These are phyloP conservation scores for Rhopalosiphum maidis DNA, from an alignment of 1,140 invertebrate species.

Conservation along the genomic window DNA sequence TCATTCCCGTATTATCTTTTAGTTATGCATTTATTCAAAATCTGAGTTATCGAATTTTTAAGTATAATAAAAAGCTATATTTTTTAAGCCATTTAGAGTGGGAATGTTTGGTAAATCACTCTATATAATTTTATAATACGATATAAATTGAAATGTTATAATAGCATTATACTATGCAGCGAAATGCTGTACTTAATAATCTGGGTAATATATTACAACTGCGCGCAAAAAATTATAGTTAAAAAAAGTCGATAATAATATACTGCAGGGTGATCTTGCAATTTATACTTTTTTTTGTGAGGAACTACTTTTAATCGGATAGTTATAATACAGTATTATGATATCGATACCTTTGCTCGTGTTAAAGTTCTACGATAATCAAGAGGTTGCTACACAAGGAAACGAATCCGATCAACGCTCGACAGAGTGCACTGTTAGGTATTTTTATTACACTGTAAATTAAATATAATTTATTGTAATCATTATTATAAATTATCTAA, in stretches of 20 bases:
- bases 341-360: neutral
- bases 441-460: too few species aligned
- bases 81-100: neutral
- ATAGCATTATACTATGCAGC: neutral
- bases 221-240: neutral
- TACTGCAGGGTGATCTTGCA: neutral
- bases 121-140: neutral
- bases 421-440: too few species aligned
- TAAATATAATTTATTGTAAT: too few species aligned
- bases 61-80: neutral
- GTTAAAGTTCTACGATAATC: too few species aligned
- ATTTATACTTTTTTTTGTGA: neutral
- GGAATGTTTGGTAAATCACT: neutral
- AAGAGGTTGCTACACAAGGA: neutral
- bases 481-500: neutral
- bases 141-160: neutral
- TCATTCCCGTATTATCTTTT: neutral
- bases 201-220: neutral
- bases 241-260: neutral
- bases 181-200: neutral
- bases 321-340: neutral
- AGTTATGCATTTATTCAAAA: neutral
- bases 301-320: neutral
- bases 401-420: neutral
- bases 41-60: neutral